Evolutionary conservation across 2,113 vertebrate species (phyloP), one percentile per base, ranked within the genome.

Genomic region (Nyctereutes procyonoides): DNA sequence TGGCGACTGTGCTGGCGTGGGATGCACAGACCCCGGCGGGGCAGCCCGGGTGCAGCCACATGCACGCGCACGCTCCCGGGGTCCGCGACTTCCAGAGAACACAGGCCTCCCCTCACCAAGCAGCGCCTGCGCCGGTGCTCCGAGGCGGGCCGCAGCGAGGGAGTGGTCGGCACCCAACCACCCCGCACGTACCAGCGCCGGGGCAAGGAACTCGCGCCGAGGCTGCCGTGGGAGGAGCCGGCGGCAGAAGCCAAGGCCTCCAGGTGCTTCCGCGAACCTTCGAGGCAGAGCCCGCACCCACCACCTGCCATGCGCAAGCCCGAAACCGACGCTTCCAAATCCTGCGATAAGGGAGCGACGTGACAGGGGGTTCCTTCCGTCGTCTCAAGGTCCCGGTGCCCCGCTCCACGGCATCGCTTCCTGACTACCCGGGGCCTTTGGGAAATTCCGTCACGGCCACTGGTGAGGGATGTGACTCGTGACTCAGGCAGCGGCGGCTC

Each of bases 21-120:
- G 56, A 65, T 12, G 63, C 6, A 65, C 30, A 38, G n/a, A 20
- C 55, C 11, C 38, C 11, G 22, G 8, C 30, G 0, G 67, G 35
- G 48, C 56, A 38, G 58, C 10, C 0, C 8, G 48, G 30, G 30
- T 9, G 26, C 28, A 2, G 3, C 56, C 56, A 35, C 14, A 4
- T 26, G 9, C 3, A 4, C 3, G 1, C n/a, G 13, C 14, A 63
- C 0, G 1, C 2, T 3, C 15, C 19, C 11, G 0, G 1, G 1
- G 16, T 3, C 12, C 17, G 26, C 11, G 32, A 74, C 30, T 26
- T 30, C 35, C 53, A 67, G 55, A 81, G 26, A 22, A 3, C 60
- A 62, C 43, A 43, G 43, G 43, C 43, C 43, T 43, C 43, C 43
- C 43, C 43, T 43, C 43, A 43, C 43, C 43, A 43, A 43, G 7